These are phyloP conservation scores for Colossoma macropomum DNA, from an alignment of 2,113 vertebrate species.

Conservation along the genomic window DNA sequence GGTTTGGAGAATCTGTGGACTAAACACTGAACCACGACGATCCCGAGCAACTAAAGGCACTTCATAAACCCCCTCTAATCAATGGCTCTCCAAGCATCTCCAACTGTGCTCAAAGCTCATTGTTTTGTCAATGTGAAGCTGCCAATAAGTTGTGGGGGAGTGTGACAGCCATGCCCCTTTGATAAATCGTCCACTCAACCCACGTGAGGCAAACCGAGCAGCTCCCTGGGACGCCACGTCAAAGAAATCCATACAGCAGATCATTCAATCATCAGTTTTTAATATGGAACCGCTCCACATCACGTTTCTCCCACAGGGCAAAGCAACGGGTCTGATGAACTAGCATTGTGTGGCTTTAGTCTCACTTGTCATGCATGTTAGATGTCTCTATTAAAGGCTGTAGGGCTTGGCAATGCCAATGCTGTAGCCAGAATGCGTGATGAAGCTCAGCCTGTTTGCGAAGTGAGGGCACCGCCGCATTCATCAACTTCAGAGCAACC, in stretches of 20 bases:
- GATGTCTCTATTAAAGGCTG: conserved; percentile 49
- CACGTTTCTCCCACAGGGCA: background rate
- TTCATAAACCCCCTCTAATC: conserved; percentile 48
- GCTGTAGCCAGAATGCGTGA: conserved; percentile 63
- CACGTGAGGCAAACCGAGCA: background rate
- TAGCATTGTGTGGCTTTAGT: background rate
- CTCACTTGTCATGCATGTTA: conserved; percentile 43
- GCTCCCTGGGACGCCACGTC: background rate
- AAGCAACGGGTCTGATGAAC: background rate
- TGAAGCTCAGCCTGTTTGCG: conserved; percentile 76
- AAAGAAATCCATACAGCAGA: conserved; percentile 22
- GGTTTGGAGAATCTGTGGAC: conserved; percentile 1
- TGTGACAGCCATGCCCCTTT: conserved; percentile 66
- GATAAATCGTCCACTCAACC: conserved; percentile 75
- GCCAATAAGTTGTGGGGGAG: conserved; percentile 61
- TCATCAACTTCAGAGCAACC: conserved; percentile 73
- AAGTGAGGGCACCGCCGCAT: conserved; percentile 68
- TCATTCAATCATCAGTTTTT: conserved; percentile 32
- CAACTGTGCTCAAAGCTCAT: conserved; percentile 64
- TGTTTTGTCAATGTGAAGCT: conserved; percentile 62
- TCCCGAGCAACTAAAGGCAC: conserved; percentile 29
- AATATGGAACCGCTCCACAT: background rate
- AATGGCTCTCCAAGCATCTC: background rate
- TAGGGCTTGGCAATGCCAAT: background rate
- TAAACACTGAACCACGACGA: background rate